A percentile compares a stretch with the other conserved stretches of the same genome.
These are phyloP conservation scores for Porites australiensis DNA, from an alignment of 64 coral and sea anemone species.

Conservation along the genomic window DNA sequence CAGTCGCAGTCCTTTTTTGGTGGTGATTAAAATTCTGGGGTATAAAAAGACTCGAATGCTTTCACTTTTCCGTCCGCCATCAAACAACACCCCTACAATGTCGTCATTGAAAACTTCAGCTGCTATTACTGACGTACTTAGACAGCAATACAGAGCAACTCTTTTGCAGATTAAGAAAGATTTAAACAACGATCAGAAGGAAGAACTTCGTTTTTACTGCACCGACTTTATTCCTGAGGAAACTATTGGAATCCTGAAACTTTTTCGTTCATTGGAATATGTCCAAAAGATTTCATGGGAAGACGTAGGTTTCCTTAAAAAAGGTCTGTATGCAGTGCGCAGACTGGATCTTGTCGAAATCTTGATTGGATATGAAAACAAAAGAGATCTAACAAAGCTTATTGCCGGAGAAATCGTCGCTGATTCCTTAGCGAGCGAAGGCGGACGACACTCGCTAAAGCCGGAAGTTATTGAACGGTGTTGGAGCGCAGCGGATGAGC, in stretches of 20 bases:
- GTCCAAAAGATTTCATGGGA: constrained; percentile 16
- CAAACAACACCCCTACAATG: not conserved
- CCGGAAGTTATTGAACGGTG: not conserved
- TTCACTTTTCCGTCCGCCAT: no score
- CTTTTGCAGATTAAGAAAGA: not conserved
- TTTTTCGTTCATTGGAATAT: not conserved
- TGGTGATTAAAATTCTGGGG: no score
- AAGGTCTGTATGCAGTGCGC: not conserved
- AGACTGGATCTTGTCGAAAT: not conserved
- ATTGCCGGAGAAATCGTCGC: constrained; percentile 14
- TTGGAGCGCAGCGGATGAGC: not conserved
- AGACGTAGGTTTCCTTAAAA: not conserved
- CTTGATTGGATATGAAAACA: not conserved
- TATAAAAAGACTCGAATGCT: no score
- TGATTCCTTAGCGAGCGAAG: not conserved
- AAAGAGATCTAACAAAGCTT: not conserved
- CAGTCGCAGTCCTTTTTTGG: no score
- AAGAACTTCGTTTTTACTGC: not conserved
- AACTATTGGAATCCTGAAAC: not conserved
- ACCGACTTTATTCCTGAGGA: not conserved
- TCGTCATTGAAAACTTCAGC: not conserved
- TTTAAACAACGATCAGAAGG: not conserved
- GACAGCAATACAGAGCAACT: not conserved
- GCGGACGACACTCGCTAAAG: not conserved
- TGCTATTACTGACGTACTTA: constrained; percentile 8